Base-by-base conservation (phyloP, 2,888 invertebrate species). In the Tetramorium bicarinatum region DNA sequence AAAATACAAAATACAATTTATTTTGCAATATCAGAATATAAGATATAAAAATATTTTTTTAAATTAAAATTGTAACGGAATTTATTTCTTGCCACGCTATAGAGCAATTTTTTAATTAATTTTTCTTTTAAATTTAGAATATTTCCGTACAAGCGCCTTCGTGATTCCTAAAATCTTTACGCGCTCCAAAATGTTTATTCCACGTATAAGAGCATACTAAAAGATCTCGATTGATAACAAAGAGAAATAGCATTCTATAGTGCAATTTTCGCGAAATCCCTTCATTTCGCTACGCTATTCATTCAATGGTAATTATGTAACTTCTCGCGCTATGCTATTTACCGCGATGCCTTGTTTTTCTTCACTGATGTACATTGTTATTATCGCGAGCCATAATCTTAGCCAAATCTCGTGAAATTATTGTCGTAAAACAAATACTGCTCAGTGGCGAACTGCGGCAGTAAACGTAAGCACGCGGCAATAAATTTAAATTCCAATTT, bases 401-500 rank as follows among this genome's bases (percentile, higher is more conserved):
- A 85, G 81, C 86, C 87, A 85, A 89, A 90, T 90, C 87, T 89
- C 84, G 72, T 56, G 83, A 84, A 89, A 89, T 90, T 87, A 88
- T 85, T 83, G 87, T 88, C 89, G 80, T 89, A 89, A 86, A 83
- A 86, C 81, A 85, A 85, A 83, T 81, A 62, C 77, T 76, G 67
- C 81, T 79, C 47, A 66, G 82, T 77, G 84, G 56, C 77, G n/a
- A 80, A 52, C 71, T 82, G 52, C 82, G 47, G 54, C 69, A 49
- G 59, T 75, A 82, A 79, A 83, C 69, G 75, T 85, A 85, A 85
- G 85, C 85, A 85, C 56, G 47, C 84, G 15, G 77, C 87, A 59
- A 88, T 87, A 88, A 89, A 88, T 88, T 88, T 86, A 66, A 85
- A 85, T 87, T 89, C 88, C 89, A 89, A 89, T 88, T 89, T 85